Evolutionary conservation across 2,888 invertebrate genomes (phyloP).

Genomic region (Eristalis tenax): DNA sequence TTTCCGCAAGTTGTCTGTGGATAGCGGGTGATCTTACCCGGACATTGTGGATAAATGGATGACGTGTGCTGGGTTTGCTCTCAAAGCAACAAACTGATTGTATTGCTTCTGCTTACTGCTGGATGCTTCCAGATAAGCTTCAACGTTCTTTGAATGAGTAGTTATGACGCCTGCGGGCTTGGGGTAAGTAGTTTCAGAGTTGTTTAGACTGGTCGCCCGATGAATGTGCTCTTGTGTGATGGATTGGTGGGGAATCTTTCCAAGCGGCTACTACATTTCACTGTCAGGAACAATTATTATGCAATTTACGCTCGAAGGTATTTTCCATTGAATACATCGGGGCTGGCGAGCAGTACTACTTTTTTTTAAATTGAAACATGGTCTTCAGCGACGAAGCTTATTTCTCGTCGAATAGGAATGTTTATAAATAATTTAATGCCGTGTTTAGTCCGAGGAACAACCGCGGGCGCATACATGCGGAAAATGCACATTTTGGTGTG

Average conservation of each 20-base stretch:
- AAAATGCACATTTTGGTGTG: too few relatives aligned
- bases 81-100: not conserved
- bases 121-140: not conserved
- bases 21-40: not conserved
- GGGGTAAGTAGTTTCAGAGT: not conserved
- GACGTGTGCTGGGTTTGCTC: not conserved
- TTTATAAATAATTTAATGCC: too few relatives aligned
- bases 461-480: too few relatives aligned
- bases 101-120: not conserved
- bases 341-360: too few relatives aligned
- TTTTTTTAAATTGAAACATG: too few relatives aligned
- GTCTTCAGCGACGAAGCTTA: too few relatives aligned
- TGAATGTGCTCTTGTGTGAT: not conserved
- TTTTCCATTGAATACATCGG: too few relatives aligned
- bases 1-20: not conserved
- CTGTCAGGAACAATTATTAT: not conserved
- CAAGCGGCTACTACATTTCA: not conserved
- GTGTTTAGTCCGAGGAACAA: too few relatives aligned
- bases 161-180: not conserved
- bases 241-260: not conserved
- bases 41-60: not conserved
- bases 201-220: too few relatives aligned
- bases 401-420: too few relatives aligned
- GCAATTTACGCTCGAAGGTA: not conserved
- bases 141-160: not conserved